Evolutionary conservation across 2,888 invertebrate genomes (phyloP).

Genomic region (Opisthograptis luteolata): DNA sequence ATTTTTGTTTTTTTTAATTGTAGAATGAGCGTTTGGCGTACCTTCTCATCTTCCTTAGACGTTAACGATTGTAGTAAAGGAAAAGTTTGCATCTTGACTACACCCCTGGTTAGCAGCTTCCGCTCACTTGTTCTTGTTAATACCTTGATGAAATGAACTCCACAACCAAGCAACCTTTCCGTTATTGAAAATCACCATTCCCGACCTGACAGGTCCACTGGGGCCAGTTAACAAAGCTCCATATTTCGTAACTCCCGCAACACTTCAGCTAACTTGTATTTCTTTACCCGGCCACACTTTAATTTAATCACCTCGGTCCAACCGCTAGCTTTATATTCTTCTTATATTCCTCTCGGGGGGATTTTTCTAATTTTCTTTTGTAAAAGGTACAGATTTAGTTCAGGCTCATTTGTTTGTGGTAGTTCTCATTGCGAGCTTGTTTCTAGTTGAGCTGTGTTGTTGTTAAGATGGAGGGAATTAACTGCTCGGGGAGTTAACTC

Average conservation of each 20-base stretch:
- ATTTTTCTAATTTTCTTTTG: slow-evolving; percentile 54
- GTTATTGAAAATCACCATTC: slow-evolving; percentile 12
- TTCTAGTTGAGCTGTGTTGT: slow-evolving; percentile 14
- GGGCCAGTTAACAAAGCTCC: slow-evolving; percentile 13
- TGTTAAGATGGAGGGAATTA: slow-evolving; percentile 9
- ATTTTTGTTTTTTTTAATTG: too few relatives aligned
- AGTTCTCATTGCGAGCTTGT: slow-evolving; percentile 36
- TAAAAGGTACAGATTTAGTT: slow-evolving; percentile 42
- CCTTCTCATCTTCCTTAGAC: too few relatives aligned
- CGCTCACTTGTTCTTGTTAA: too few relatives aligned
- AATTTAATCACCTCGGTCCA: slow-evolving; percentile 40
- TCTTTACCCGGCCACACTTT: slow-evolving; percentile 36
- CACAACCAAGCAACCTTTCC: slow-evolving; percentile 6
- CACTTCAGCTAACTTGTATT: slow-evolving; percentile 24
- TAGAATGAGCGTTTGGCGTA: too few relatives aligned
- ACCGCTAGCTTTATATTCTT: slow-evolving; percentile 30
- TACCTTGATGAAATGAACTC: neutral
- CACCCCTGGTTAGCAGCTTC: too few relatives aligned
- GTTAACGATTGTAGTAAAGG: too few relatives aligned
- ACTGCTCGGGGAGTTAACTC: slow-evolving; percentile 16
- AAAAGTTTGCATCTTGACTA: too few relatives aligned
- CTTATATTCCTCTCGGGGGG: slow-evolving; percentile 39
- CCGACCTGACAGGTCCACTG: slow-evolving; percentile 6
- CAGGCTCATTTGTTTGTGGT: slow-evolving; percentile 46
- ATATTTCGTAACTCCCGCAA: slow-evolving; percentile 13